Base-by-base conservation (phyloP, 1,140 invertebrate genomes). In the Hypothenemus hampei region DNA sequence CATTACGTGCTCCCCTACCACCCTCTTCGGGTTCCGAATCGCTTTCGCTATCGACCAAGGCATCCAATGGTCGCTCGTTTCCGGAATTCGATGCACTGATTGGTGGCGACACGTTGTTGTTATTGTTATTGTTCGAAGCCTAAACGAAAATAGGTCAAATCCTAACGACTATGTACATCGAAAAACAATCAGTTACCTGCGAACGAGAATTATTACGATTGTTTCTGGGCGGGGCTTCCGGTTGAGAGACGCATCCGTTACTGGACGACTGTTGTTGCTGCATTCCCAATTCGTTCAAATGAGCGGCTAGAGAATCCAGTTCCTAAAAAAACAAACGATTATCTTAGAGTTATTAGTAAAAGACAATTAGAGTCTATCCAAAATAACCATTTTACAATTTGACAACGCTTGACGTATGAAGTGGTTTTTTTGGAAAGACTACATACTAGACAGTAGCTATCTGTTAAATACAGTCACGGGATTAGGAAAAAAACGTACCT, bases 251-350 rank as follows among this genome's bases (percentile, higher is more conserved):
- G 11, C 61, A 53, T 16, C 53, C 53, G 33, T 57, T 57, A 46
- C 40, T 57, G 5, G 40, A 26, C 6, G 39, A 45, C 13, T 39
- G 36, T 65, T 76, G 75, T 60, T 75, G 76, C n/a, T n/a, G n/a
- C 50, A 89, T 84, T 65, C 88, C 90, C 69, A 96, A 77, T 75
- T 95, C 90, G 77, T 90, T 93, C 65, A 96, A 79, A 75, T 96
- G 92, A 69, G 90, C 91, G 59, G 92, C 92, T 68, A 96, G 75
- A 71, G 87, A 85, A 75, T 96, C 92, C 76, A 96, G 81, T 75
- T 95, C 91, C 91, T 93, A 18, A 40, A 65, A 58, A 43, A 4
- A 10, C 13, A 19, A 15, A 39, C 26, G 6, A 29, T 29, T 29
- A 29, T 29, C 26, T 6, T 29, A 29, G 6, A 29, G 6, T 6